These are phyloP conservation scores for Catocala fraxini DNA, from an alignment of 2,888 invertebrate genomes.

Conservation along the genomic window DNA sequence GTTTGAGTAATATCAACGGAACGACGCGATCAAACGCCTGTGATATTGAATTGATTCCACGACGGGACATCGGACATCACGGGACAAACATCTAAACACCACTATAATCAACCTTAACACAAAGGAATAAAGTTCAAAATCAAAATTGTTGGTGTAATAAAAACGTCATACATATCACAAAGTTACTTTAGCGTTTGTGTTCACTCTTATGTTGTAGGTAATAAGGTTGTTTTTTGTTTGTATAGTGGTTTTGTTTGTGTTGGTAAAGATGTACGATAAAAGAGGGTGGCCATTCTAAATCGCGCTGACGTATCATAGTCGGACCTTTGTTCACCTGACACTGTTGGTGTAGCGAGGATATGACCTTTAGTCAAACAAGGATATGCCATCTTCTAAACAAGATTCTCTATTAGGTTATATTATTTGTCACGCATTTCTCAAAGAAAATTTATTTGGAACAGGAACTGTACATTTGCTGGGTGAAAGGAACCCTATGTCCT, in stretches of 20 bases:
- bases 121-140: slow-evolving; percentile 35
- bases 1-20: slow-evolving; percentile 65
- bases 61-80: slow-evolving; percentile 58
- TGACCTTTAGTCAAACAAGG: slow-evolving; percentile 24
- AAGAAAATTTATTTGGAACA: too few species aligned
- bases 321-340: slow-evolving; percentile 82
- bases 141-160: slow-evolving; percentile 15
- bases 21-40: slow-evolving; percentile 75
- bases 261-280: slow-evolving; percentile 65
- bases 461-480: too few species aligned
- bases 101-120: slow-evolving; percentile 31
- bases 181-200: slow-evolving; percentile 10
- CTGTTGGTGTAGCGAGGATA: slow-evolving; percentile 66
- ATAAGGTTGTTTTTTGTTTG: slow-evolving; percentile 22
- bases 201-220: neutral
- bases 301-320: slow-evolving; percentile 82
- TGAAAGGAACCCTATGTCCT: too few species aligned
- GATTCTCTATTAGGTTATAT: too few species aligned
- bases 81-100: slow-evolving; percentile 39
- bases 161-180: slow-evolving; percentile 35
- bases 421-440: too few species aligned
- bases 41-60: slow-evolving; percentile 80
- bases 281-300: slow-evolving; percentile 81
- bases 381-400: neutral
- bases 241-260: neutral